Evolutionary conservation across 1,140 invertebrate genomes (phyloP), one percentile per base, ranked within the genome.

Genomic region (Drosophila athabasca): DNA sequence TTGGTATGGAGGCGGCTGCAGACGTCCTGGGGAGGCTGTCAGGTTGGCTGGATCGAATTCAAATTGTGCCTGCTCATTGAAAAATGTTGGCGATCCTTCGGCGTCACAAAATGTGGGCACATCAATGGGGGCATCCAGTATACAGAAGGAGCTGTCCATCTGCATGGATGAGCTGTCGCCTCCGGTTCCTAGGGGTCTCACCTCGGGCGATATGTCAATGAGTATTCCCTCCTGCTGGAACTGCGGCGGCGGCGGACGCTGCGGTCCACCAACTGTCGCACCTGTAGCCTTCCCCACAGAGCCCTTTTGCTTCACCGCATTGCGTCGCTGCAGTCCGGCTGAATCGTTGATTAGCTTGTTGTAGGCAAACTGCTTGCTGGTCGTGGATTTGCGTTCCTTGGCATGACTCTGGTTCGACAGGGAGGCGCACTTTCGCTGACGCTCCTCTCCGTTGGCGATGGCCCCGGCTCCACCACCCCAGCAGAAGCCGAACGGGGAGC

Each of bases 391-490:
- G 59, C 92, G 76, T 90, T 94, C 91, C 85, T 93, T 88, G 72
- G 91, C 90, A 48, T 91, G 85, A 5, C 57, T 50, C 8, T 62
- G 68, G 9, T 48, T 39, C 2, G 62, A 48, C 46, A 93, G 83
- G 46, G 92, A 90, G 64, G 93, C 90, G 75, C 91, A 94, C 87
- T 90, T 92, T 4, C 88, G 51, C 45, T 81, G 82, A 0, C 91
- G 72, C n/a, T 90, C 84, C 8, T 71, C 78, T 0, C 64, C 88
- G 8, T 69, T 74, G 26, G 48, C 35, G 35, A 44, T 64, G 1
- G 70, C 80, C 95, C 95, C 92, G 96, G 97, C 93, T 0, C 96
- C 96, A 90, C 95, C 96, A 1, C 97, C 97, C 97, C 97, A 98
- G 11, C 95, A 95, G 79, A 96, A 96, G 8, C 96, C 96, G 57